Conservation (phyloP, 2,888 invertebrate species). For the Polylopha cassiicola region DNA sequence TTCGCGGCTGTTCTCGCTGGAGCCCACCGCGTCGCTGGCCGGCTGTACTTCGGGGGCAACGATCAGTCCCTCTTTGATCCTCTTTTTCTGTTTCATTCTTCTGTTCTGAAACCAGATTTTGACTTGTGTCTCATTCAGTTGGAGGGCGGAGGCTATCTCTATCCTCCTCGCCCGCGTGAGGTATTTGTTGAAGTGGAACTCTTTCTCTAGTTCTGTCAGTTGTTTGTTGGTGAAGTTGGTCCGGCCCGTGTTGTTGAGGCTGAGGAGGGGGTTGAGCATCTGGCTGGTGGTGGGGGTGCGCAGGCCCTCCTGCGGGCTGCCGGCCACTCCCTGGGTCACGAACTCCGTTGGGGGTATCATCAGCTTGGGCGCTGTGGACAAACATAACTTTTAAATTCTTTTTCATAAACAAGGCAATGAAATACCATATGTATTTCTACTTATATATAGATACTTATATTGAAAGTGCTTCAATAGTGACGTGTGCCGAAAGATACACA, state of each 20-base stretch:
- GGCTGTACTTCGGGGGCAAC: constrained; percentile 73
- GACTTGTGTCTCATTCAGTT: constrained; percentile 97
- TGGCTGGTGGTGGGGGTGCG: constrained; percentile 71
- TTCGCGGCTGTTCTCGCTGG: constrained; percentile 85
- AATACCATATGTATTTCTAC: too few relatives aligned
- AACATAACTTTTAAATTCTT: constrained; percentile 22
- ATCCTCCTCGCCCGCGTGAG: constrained; percentile 96
- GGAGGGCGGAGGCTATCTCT: constrained; percentile 97
- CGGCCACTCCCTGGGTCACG: constrained; percentile 64
- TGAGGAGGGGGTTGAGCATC: constrained; percentile 69
- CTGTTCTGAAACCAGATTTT: constrained; percentile 99
- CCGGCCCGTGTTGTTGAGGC: constrained; percentile 90
- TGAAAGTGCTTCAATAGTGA: too few relatives aligned
- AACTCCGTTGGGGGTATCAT: constrained; percentile 76
- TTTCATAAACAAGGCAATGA: constrained; percentile 25
- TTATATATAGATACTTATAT: too few relatives aligned
- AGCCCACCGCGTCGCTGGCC: constrained; percentile 64
- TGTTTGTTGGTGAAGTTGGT: constrained; percentile 99
- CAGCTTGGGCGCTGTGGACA: constrained; percentile 81
- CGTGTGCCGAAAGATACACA: too few relatives aligned
- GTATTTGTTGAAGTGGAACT: constrained; percentile 99
- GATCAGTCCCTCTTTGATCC: constrained; percentile 94
- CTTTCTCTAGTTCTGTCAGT: constrained; percentile 98
- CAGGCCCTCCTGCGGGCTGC: constrained; percentile 65
- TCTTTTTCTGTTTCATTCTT: constrained; percentile 98